These are phyloP conservation scores for Ectemnius continuus DNA, from an alignment of 2,888 invertebrate species.

Conservation along the genomic window DNA sequence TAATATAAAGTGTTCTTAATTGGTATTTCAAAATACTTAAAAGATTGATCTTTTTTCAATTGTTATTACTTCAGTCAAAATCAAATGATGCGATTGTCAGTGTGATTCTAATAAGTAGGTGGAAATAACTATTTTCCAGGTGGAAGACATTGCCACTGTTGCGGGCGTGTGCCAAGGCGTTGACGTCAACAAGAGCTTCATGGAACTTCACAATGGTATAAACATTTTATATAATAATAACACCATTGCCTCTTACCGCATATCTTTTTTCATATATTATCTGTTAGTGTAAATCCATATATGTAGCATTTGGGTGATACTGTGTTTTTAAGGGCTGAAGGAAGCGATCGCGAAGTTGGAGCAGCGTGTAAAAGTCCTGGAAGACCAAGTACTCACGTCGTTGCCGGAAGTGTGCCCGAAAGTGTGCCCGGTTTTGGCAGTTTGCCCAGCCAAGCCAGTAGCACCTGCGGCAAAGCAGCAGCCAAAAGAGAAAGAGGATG, in stretches of 20 bases:
- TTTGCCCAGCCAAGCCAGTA: constrained; percentile 70
- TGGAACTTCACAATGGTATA: too few relatives aligned
- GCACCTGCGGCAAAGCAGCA: constrained; percentile 58
- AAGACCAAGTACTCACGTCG: constrained; percentile 50
- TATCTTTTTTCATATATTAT: constrained; percentile 3
- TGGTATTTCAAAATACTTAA: too few relatives aligned
- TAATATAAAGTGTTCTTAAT: too few relatives aligned
- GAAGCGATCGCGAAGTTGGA: constrained; percentile 70
- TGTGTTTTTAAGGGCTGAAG: constrained; percentile 64
- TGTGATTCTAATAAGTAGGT: too few relatives aligned
- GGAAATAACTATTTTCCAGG: too few relatives aligned
- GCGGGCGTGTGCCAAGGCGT: too few relatives aligned
- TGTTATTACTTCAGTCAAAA: too few relatives aligned
- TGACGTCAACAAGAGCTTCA: too few relatives aligned
- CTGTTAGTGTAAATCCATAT: not conserved
- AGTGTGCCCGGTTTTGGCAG: constrained; percentile 63
- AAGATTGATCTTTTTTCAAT: too few relatives aligned
- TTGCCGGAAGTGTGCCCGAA: constrained; percentile 17
- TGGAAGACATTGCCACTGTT: too few relatives aligned
- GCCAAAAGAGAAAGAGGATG: constrained; percentile 74
- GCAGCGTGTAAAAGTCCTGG: constrained; percentile 72
- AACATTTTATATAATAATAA: too few relatives aligned
- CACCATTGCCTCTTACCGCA: not conserved
- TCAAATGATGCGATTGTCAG: too few relatives aligned
- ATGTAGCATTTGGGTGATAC: constrained; percentile 64